A percentile compares a stretch with the other conserved stretches of the same genome.
Evolutionary conservation across 2,888 invertebrate species (phyloP).

Genomic region (Seira ritae): DNA sequence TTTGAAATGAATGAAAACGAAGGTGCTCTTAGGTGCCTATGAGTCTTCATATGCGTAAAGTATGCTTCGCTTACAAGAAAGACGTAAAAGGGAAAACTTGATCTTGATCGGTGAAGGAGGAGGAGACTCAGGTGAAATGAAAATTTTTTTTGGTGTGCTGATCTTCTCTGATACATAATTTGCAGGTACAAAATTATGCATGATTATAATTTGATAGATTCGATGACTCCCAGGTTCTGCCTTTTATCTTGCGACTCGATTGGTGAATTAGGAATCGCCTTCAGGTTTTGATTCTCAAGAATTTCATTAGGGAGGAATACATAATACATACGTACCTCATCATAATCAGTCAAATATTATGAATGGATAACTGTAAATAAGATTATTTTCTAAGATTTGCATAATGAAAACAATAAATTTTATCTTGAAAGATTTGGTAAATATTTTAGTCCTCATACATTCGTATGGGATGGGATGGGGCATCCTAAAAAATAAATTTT

Average conservation of each 20-base stretch:
- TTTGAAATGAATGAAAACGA: neutral
- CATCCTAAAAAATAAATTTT: neutral
- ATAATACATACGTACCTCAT: no score
- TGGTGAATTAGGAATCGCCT: no score
- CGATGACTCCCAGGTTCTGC: neutral
- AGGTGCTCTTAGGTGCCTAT: neutral
- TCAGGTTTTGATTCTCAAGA: no score
- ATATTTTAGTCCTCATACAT: no score
- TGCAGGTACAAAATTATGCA: neutral
- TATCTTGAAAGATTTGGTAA: no score
- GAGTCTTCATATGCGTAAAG: no score
- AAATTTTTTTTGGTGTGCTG: slow-evolving; percentile 20
- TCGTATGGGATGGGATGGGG: no score
- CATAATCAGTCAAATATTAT: slow-evolving; percentile 18
- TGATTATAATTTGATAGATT: neutral
- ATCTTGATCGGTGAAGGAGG: slow-evolving; percentile 35
- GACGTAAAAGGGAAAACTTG: slow-evolving; percentile 48
- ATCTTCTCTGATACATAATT: slow-evolving; percentile 20
- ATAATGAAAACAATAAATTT: slow-evolving; percentile 17
- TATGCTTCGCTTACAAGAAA: slow-evolving; percentile 22
- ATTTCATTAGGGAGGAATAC: no score
- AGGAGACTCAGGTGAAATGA: slow-evolving; percentile 3
- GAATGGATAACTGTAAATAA: neutral
- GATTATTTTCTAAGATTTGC: slow-evolving; percentile 6
- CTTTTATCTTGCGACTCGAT: no score